Evolutionary conservation across 2,113 vertebrate species (phyloP).

Genomic region (Puntigrus tetrazona): DNA sequence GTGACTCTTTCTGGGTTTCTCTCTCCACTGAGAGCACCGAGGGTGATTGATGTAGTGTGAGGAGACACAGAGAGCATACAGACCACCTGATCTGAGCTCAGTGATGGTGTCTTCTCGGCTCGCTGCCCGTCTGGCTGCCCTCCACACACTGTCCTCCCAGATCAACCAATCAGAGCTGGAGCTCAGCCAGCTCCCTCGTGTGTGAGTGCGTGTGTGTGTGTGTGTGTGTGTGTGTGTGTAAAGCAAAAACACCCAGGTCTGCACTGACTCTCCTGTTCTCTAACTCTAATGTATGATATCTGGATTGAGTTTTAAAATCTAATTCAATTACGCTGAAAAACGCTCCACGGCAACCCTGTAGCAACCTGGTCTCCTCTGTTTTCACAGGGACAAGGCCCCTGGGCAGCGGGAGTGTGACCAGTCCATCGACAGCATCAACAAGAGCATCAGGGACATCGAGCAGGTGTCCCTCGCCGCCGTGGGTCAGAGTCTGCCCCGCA

Average conservation of each 20-base stretch:
- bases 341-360: constrained; percentile 16
- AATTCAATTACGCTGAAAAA: background rate
- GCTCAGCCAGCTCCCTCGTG: constrained; percentile 21
- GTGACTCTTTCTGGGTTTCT: constrained; percentile 20
- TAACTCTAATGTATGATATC: constrained; percentile 36
- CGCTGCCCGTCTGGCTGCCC: constrained; percentile 44
- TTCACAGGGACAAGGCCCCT: constrained; percentile 92
- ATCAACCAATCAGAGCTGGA: constrained; percentile 31
- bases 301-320: constrained; percentile 38
- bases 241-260: constrained; percentile 28
- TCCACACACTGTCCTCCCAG: constrained; percentile 41
- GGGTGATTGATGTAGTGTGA: background rate
- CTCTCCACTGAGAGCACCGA: background rate
- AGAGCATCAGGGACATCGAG: constrained; percentile 95
- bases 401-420: constrained; percentile 96
- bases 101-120: constrained; percentile 19
- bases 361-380: constrained; percentile 46
- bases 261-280: background rate
- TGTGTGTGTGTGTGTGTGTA: no score
- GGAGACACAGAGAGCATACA: background rate
- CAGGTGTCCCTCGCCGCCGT: constrained; percentile 92
- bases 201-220: constrained; percentile 23
- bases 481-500: constrained; percentile 90
- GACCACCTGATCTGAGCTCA: constrained; percentile 37
- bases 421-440: constrained; percentile 96